These are phyloP conservation scores for Acromyrmex heyeri DNA, from an alignment of 1,140 invertebrate genomes.

Conservation along the genomic window DNA sequence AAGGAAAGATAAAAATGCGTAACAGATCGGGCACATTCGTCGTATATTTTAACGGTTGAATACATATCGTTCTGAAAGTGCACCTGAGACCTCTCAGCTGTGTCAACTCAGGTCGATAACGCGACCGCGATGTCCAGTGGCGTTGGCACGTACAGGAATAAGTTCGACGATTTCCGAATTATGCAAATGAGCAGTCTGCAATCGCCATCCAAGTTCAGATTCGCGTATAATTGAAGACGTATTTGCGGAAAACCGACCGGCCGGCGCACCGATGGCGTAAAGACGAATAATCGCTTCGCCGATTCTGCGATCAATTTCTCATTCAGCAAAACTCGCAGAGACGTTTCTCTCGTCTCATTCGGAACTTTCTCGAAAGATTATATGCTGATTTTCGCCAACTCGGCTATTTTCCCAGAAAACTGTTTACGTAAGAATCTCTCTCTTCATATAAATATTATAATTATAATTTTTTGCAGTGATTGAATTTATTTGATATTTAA, in stretches of 20 bases:
- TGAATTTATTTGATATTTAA: too few relatives aligned
- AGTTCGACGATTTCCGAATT: slow-evolving; percentile 69
- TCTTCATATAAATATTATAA: not conserved
- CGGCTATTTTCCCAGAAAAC: not conserved
- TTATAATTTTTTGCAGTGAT: not conserved
- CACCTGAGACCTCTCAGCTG: slow-evolving; percentile 1
- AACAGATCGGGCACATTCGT: not conserved
- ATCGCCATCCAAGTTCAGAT: slow-evolving; percentile 46
- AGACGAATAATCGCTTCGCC: not conserved
- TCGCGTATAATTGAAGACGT: slow-evolving; percentile 64
- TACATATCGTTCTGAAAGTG: slow-evolving; percentile 5
- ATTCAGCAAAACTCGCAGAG: not conserved
- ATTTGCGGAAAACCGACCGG: slow-evolving; percentile 56
- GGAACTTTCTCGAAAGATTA: slow-evolving; percentile 6
- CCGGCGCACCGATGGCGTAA: slow-evolving; percentile 6
- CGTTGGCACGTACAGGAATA: slow-evolving; percentile 38
- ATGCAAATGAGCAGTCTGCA: slow-evolving; percentile 65
- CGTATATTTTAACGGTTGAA: slow-evolving; percentile 38
- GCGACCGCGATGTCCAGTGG: slow-evolving; percentile 4
- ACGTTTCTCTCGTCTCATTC: not conserved
- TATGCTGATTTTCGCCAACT: not conserved
- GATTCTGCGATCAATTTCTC: not conserved
- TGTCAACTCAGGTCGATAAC: not conserved
- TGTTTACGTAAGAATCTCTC: not conserved
- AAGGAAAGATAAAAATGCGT: slow-evolving; percentile 9